Evolutionary conservation across 1,140 invertebrate species (phyloP), one percentile per base, ranked within the genome.

Genomic region (Ooceraea biroi): DNA sequence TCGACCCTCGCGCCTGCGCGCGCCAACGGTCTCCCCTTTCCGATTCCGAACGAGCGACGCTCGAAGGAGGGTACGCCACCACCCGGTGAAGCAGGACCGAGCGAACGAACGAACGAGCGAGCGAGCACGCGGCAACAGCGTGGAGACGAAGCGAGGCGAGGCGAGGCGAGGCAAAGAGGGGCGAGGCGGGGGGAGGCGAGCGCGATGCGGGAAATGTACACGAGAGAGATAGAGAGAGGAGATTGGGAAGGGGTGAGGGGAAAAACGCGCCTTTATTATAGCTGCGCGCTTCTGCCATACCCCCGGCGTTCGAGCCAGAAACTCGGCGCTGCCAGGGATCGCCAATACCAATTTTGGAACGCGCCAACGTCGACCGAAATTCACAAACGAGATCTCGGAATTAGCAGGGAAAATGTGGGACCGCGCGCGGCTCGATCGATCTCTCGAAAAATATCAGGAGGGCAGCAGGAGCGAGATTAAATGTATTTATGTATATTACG

Each of bases 1-100:
- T 91, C 91, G 90, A 90, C 82, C 89, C 80, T 84, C 50, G 92
- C 92, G 92, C 91, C 83, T 91, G 94, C 94, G 92, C 91, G 60
- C 84, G 10, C 14, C 58, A 57, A 60, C 69, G 36, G 44, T 57
- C 46, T 77, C 85, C 88, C 85, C 82, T 76, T 52, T 84, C 60
- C 73, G 73, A 77, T 77, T 71, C 55, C 72, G 61, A 83, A 63
- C 46, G 41, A 30, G 50, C 48, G 63, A 48, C 17, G 63, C 46
- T 55, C 3, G 36, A 50, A 78, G 63, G 36, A 69, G 76, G 63
- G 63, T 68, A 55, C 83, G 80, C 82, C 84, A 80, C 84, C 83
- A 69, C 76, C 63, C 63, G 89, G 58, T 44, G 57, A 73, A 83
- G 69, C 71, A 48, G 57, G 72, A 65, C 61, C 41, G 74, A 69